These are phyloP conservation scores for Cyprinus carpio DNA, from an alignment of 2,113 vertebrate genomes.

Conservation along the genomic window DNA sequence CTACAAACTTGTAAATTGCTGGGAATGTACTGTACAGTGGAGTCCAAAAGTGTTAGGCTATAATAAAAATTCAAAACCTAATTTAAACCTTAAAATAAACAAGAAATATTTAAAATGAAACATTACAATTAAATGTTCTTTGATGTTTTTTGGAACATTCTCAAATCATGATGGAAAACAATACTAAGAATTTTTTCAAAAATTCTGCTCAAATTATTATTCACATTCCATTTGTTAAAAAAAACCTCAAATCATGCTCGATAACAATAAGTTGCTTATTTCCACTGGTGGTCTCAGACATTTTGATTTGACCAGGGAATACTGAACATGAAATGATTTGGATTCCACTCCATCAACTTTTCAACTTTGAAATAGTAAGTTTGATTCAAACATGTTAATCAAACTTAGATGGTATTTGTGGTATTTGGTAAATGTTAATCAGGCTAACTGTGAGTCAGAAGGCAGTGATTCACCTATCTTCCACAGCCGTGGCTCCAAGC, in stretches of 20 bases:
- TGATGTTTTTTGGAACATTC: neutral
- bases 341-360: neutral
- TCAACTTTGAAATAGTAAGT: neutral
- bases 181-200: neutral
- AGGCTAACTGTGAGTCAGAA: too few relatives aligned
- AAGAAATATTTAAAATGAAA: too few relatives aligned
- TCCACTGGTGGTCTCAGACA: neutral
- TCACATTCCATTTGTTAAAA: too few relatives aligned
- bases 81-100: neutral
- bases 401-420: neutral
- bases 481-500: constrained; percentile 95
- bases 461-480: constrained; percentile 83
- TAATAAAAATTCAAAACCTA: neutral
- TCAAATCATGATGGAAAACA: neutral
- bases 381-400: neutral
- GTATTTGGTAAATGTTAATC: neutral
- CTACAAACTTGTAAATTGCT: neutral
- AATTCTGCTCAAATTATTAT: neutral
- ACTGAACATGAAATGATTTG: neutral
- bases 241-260: neutral
- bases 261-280: neutral
- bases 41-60: neutral
- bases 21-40: neutral
- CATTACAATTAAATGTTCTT: too few relatives aligned
- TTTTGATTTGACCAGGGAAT: neutral